These are phyloP conservation scores for Bombus soroeensis DNA, from an alignment of 1,140 invertebrate species.

Conservation along the genomic window DNA sequence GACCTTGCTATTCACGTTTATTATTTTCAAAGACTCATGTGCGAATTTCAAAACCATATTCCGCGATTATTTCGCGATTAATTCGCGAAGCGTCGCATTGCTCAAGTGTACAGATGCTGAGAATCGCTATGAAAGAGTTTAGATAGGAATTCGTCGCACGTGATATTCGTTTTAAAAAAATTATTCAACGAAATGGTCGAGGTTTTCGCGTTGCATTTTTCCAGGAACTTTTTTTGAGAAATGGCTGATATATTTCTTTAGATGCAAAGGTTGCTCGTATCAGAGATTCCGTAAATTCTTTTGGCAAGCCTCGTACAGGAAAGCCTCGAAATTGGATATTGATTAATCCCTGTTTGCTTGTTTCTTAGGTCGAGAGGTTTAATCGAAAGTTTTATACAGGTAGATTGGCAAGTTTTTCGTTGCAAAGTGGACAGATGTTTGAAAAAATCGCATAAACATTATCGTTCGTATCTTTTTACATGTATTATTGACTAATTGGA, in stretches of 20 bases:
- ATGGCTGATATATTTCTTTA: too few species aligned
- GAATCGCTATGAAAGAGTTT: too few species aligned
- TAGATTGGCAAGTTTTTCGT: not conserved
- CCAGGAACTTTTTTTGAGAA: not conserved
- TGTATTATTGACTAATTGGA: not conserved
- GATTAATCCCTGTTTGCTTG: not conserved
- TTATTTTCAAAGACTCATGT: not conserved
- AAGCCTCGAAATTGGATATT: not conserved
- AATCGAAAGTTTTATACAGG: not conserved
- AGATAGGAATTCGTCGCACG: not conserved
- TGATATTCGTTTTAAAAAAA: not conserved
- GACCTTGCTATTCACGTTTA: not conserved
- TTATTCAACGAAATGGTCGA: not conserved
- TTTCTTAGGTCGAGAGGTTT: not conserved
- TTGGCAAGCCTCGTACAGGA: not conserved
- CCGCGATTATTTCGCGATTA: not conserved
- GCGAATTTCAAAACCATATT: not conserved
- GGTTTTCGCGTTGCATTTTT: not conserved
- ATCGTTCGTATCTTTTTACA: not conserved
- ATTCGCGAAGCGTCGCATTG: not conserved
- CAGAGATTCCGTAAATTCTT: too few species aligned
- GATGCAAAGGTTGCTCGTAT: too few species aligned
- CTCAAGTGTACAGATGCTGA: not conserved
- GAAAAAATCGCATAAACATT: not conserved
- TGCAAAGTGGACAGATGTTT: not conserved